These are phyloP conservation scores for Zelleria hepariella DNA, from an alignment of 2,888 invertebrate species.

Conservation along the genomic window DNA sequence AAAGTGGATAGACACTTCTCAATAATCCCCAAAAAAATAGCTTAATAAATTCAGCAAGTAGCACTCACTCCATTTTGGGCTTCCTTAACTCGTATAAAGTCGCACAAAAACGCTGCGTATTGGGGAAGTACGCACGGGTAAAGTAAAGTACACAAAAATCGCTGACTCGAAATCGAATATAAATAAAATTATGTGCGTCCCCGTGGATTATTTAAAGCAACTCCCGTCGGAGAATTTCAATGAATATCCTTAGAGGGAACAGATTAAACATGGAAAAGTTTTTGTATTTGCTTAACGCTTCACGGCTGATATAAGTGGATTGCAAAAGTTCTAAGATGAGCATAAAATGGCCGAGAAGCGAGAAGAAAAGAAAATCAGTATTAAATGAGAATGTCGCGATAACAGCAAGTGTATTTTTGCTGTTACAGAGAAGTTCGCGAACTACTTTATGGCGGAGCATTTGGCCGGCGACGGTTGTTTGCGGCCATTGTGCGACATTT, in stretches of 20 bases:
- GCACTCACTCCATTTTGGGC: constrained; percentile 11
- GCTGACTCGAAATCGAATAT: constrained; percentile 8
- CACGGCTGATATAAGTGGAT: constrained; percentile 71
- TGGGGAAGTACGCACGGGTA: background rate
- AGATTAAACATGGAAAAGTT: constrained; percentile 67
- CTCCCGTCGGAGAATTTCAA: constrained; percentile 52
- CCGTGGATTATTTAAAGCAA: constrained; percentile 61
- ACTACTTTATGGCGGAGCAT: constrained; percentile 31
- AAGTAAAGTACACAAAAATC: constrained; percentile 4
- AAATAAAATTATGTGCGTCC: constrained; percentile 29
- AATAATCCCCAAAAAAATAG: constrained; percentile 42
- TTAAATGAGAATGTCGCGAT: constrained; percentile 55
- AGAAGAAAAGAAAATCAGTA: constrained; percentile 48
- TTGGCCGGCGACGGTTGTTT: background rate
- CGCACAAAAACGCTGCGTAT: background rate
- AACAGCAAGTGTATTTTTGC: constrained; percentile 48
- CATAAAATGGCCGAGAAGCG: constrained; percentile 60
- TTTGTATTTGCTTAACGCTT: constrained; percentile 69
- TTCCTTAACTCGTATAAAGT: background rate
- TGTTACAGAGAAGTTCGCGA: constrained; percentile 45
- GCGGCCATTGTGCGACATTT: background rate
- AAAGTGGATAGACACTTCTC: constrained; percentile 60
- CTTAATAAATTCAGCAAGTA: constrained; percentile 35
- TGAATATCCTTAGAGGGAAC: constrained; percentile 63
- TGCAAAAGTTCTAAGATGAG: constrained; percentile 68